Percentiles rank a stretch among this genome's conserved stretches.
Conservation (phyloP, 2,888 invertebrate species). For the Parascotia fuliginaria region DNA sequence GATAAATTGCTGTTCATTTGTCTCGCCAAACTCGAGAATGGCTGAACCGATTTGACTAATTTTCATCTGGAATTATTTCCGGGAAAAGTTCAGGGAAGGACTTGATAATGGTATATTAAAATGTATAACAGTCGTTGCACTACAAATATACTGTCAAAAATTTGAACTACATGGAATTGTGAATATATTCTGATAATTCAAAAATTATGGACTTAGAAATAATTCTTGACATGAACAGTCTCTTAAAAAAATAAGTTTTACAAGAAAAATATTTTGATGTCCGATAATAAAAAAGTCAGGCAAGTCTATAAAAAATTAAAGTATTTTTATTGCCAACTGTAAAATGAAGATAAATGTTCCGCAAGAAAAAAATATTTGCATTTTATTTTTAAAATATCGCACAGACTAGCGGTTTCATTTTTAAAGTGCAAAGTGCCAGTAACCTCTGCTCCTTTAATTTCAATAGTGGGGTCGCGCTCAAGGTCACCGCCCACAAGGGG, state of each 20-base stretch:
- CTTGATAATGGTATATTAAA: too few species aligned
- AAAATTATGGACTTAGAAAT: too few species aligned
- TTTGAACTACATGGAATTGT: too few species aligned
- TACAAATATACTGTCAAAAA: too few species aligned
- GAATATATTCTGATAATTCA: too few species aligned
- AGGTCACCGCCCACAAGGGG: conserved; percentile 79
- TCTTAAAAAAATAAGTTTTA: background rate
- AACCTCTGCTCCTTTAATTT: conserved; percentile 82
- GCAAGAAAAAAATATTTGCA: background rate
- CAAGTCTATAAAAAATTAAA: background rate
- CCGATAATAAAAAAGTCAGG: background rate
- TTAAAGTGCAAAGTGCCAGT: conserved; percentile 83
- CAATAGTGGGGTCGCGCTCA: conserved; percentile 84
- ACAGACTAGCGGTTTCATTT: conserved; percentile 60
- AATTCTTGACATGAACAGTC: background rate
- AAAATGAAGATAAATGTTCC: background rate
- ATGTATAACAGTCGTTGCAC: too few species aligned
- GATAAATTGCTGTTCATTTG: too few species aligned
- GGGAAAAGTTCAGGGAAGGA: too few species aligned
- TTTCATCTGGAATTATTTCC: too few species aligned
- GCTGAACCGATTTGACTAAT: too few species aligned
- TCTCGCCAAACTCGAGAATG: too few species aligned
- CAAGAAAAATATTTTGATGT: background rate
- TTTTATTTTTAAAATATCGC: conserved; percentile 25
- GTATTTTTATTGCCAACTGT: background rate